phyloP scores from a whole-genome alignment of 2,113 vertebrate genomes.

The Apus apus region DNA sequence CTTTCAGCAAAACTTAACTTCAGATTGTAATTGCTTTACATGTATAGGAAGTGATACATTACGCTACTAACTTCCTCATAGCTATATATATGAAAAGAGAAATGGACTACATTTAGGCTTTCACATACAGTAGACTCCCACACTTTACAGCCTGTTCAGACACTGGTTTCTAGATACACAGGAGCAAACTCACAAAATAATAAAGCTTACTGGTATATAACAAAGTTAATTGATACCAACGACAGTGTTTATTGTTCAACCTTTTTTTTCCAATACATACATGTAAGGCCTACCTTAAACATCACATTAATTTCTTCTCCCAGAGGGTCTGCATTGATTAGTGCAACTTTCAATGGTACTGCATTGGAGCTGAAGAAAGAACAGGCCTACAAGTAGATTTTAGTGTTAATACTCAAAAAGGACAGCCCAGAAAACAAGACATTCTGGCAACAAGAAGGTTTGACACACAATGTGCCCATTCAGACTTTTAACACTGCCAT shows the following conservation, averaged over 20 bases:
- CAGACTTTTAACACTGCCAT: background rate
- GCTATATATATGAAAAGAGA: background rate
- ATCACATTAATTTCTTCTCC: slow-evolving; percentile 98
- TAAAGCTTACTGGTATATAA: background rate
- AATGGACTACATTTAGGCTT: background rate
- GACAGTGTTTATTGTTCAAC: background rate
- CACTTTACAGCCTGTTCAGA: background rate
- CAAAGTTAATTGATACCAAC: background rate
- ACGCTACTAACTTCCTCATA: background rate
- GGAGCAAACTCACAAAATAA: background rate
- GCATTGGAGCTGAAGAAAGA: slow-evolving; percentile 99
- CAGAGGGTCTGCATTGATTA: slow-evolving; percentile 92
- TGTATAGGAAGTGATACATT: background rate
- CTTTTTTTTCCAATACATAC: background rate
- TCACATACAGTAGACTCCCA: background rate
- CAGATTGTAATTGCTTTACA: background rate
- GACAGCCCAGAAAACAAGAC: slow-evolving; percentile 8
- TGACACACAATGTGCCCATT: slow-evolving; percentile 21
- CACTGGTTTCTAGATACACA: background rate
- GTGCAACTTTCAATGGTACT: slow-evolving; percentile 90
- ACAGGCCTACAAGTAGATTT: slow-evolving; percentile 84
- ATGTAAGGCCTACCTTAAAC: slow-evolving; percentile 88
- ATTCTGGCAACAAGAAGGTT: slow-evolving; percentile 14
- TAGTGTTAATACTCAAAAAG: slow-evolving; percentile 10
- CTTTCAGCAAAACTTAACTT: background rate